Conservation (phyloP, 2,797 vertebrate genomes). For the Telmatherina bonti region DNA sequence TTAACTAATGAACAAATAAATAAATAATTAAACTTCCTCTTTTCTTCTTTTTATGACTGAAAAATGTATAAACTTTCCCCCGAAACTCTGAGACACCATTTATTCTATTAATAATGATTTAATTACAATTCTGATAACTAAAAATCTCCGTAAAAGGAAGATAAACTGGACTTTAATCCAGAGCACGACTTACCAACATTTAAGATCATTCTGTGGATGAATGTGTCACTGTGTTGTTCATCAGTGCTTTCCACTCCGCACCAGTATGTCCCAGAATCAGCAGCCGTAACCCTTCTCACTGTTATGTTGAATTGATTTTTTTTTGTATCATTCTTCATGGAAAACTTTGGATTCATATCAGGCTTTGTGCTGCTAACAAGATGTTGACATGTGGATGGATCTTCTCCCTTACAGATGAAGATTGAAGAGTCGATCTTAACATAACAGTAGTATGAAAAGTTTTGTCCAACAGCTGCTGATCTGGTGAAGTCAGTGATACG, state of each 20-base stretch:
- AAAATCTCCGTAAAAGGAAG: neutral
- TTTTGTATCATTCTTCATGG: fast-evolving
- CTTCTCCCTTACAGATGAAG: slow-evolving; percentile 52
- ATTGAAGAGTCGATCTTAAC: fast-evolving
- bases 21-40: neutral
- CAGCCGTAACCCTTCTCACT: neutral
- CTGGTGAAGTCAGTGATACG: fast-evolving
- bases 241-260: fast-evolving
- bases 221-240: fast-evolving
- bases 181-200: no score
- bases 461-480: fast-evolving
- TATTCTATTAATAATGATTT: neutral
- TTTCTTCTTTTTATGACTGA: neutral
- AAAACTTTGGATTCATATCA: fast-evolving
- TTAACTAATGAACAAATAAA: no score
- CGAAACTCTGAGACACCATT: neutral
- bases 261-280: slow-evolving; percentile 56
- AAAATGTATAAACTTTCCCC: neutral
- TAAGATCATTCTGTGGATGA: slow-evolving; percentile 10
- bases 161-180: neutral
- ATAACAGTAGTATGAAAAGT: slow-evolving; percentile 3
- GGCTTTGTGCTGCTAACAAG: fast-evolving
- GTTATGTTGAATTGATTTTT: neutral
- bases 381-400: neutral
- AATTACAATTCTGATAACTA: neutral